Conservation (phyloP, 2,888 invertebrate species). For the Bugula neritina region DNA sequence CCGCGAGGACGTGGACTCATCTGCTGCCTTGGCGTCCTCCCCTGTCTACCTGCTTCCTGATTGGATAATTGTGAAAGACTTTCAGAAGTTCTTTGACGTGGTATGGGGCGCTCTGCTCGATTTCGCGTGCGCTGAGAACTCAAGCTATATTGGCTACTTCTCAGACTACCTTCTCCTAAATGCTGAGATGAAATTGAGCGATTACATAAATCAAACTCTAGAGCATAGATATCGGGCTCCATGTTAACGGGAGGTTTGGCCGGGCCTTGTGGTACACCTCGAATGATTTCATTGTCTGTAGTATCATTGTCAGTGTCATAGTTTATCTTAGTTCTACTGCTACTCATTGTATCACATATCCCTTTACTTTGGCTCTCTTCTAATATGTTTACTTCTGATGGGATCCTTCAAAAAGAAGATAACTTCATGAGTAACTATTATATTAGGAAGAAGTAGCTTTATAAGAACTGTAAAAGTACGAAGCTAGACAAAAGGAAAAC, state of each 20-base stretch:
- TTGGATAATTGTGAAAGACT: not conserved
- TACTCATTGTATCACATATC: not conserved
- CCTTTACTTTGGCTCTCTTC: not conserved
- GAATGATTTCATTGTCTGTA: constrained; percentile 10
- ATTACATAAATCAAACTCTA: not conserved
- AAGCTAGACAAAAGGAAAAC: no score
- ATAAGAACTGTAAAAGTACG: no score
- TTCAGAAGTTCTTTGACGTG: constrained; percentile 6
- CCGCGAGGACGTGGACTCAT: not conserved
- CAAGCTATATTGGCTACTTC: constrained; percentile 11
- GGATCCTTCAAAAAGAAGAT: not conserved
- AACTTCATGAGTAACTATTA: no score
- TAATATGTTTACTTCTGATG: not conserved
- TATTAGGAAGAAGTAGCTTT: no score
- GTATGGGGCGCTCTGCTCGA: not conserved
- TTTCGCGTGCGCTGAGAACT: not conserved
- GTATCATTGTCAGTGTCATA: not conserved
- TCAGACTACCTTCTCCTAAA: not conserved
- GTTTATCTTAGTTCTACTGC: not conserved
- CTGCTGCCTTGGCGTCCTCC: not conserved
- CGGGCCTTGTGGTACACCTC: constrained; percentile 10
- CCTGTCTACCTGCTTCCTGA: not conserved
- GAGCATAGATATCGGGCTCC: not conserved
- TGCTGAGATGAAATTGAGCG: not conserved
- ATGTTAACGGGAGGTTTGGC: not conserved